phyloP scores from a whole-genome alignment of 2,113 vertebrate species.

The Buteo buteo region DNA sequence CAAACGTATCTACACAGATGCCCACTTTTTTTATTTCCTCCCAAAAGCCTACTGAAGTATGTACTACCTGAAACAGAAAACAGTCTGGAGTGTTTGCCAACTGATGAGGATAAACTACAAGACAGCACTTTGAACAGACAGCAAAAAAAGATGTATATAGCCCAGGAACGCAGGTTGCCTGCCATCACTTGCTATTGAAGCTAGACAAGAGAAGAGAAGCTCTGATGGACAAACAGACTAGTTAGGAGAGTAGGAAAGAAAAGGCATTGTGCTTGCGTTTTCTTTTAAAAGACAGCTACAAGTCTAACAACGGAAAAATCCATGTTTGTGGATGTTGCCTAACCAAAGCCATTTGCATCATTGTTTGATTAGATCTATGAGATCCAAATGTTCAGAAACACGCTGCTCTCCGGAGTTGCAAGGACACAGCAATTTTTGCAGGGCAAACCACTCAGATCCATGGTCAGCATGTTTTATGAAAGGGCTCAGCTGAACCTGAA shows the following conservation, averaged over 20 bases:
- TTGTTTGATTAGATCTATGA: background rate
- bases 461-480: background rate
- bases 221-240: background rate
- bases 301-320: background rate
- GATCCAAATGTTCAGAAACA: background rate
- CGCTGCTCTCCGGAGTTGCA: background rate
- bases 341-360: background rate
- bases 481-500: background rate
- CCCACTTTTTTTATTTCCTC: no score
- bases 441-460: background rate
- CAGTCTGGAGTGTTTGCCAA: no score
- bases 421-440: background rate
- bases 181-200: background rate
- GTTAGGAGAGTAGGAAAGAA: background rate
- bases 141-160: background rate
- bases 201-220: background rate
- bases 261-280: background rate
- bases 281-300: background rate
- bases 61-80: background rate
- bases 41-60: background rate
- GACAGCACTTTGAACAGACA: background rate
- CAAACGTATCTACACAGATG: fast-evolving
- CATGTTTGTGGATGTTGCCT: background rate
- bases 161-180: background rate
- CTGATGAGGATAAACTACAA: background rate